Evolutionary conservation across 2,888 invertebrate species (phyloP).

Genomic region (Teinopalpus imperialis): DNA sequence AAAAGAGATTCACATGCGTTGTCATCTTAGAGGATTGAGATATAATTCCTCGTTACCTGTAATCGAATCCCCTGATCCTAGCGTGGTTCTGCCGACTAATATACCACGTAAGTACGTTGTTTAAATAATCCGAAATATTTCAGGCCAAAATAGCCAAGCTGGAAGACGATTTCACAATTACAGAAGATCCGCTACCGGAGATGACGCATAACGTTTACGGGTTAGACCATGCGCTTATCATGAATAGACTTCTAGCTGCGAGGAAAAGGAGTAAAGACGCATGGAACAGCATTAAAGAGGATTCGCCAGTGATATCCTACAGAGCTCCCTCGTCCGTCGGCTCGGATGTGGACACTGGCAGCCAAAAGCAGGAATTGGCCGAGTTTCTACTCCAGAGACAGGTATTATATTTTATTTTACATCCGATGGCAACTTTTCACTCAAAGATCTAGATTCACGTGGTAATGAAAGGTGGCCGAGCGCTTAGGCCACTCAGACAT

Average conservation of each 20-base stretch:
- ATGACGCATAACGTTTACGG: conserved; percentile 89
- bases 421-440: too few species aligned
- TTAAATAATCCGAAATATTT: conserved; percentile 21
- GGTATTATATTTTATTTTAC: conserved; percentile 42
- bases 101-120: too few species aligned
- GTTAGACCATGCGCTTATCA: conserved; percentile 85
- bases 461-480: too few species aligned
- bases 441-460: too few species aligned
- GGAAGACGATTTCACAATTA: conserved; percentile 53
- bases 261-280: conserved; percentile 79
- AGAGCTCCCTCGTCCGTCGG: conserved; percentile 36
- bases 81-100: too few species aligned
- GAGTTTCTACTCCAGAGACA: conserved; percentile 80
- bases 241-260: conserved; percentile 77
- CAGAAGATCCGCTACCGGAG: conserved; percentile 79
- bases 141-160: conserved; percentile 68
- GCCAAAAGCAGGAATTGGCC: conserved; percentile 74
- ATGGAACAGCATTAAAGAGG: conserved; percentile 60
- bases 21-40: too few species aligned
- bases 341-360: conserved; percentile 40
- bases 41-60: too few species aligned
- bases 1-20: too few species aligned
- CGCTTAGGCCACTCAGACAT: too few species aligned
- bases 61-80: too few species aligned
- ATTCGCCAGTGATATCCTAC: conserved; percentile 56